Conservation (phyloP, 2,888 invertebrate species). For the Campoplex capitator region DNA sequence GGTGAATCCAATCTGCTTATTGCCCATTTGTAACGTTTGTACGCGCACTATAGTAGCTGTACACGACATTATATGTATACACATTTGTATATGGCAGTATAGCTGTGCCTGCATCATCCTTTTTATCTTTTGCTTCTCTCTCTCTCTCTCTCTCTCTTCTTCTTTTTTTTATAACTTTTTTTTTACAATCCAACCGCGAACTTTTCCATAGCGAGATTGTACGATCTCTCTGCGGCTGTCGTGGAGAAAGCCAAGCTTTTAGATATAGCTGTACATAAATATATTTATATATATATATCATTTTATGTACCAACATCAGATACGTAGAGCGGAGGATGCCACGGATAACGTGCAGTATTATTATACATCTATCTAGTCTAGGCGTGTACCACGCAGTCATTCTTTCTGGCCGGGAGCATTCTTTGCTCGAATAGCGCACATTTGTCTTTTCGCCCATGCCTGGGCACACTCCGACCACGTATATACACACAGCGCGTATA, state of each 20-base stretch:
- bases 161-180: background rate
- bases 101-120: conserved; percentile 44
- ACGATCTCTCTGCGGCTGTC: conserved; percentile 68
- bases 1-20: conserved; percentile 80
- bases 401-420: conserved; percentile 65
- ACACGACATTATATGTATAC: conserved; percentile 7
- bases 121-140: conserved; percentile 51
- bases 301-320: conserved; percentile 42
- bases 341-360: conserved; percentile 51
- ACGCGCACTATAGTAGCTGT: conserved; percentile 57
- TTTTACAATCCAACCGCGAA: conserved; percentile 67
- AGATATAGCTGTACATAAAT: conserved; percentile 21
- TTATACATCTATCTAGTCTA: conserved; percentile 59
- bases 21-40: conserved; percentile 77
- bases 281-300: conserved; percentile 38
- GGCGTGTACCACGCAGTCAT: conserved; percentile 64
- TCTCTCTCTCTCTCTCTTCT: conserved; percentile 17
- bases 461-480: conserved; percentile 17
- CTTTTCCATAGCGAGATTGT: conserved; percentile 72
- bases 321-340: conserved; percentile 37
- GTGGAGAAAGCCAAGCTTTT: conserved; percentile 60
- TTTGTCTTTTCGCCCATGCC: conserved; percentile 60
- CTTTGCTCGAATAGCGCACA: conserved; percentile 64
- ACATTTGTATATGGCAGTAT: conserved; percentile 27
- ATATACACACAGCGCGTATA: background rate